Conservation (phyloP, 2,888 invertebrate species). For the Hyposoter dolosus region DNA sequence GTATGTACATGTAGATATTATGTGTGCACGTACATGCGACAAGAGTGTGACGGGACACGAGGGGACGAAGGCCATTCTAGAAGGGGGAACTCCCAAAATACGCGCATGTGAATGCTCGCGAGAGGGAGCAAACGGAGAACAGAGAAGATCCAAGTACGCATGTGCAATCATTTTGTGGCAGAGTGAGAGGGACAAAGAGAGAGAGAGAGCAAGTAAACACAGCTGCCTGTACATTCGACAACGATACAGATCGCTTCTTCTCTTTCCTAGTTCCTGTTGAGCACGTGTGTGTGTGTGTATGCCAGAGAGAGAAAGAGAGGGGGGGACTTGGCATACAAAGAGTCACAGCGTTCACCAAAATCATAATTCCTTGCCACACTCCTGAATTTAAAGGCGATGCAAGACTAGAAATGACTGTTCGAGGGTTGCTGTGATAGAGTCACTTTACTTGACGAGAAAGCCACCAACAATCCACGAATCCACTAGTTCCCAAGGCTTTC, state of each 20-base stretch:
- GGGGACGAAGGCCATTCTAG: slow-evolving; percentile 3
- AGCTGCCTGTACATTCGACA: slow-evolving; percentile 39
- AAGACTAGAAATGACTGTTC: slow-evolving; percentile 13
- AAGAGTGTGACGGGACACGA: slow-evolving; percentile 22
- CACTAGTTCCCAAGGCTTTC: background rate
- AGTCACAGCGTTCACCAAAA: slow-evolving; percentile 57
- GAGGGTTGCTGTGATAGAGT: slow-evolving; percentile 23
- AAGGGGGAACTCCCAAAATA: slow-evolving; percentile 61
- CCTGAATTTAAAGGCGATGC: slow-evolving; percentile 25
- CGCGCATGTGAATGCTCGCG: slow-evolving; percentile 65
- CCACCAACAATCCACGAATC: background rate
- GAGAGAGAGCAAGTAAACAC: slow-evolving; percentile 59
- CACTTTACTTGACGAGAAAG: slow-evolving; percentile 35
- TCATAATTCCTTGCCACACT: slow-evolving; percentile 43
- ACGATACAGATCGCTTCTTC: slow-evolving; percentile 9
- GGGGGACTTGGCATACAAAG: slow-evolving; percentile 48
- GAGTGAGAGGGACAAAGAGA: slow-evolving; percentile 38
- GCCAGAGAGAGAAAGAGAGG: background rate
- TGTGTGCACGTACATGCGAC: background rate
- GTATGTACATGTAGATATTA: background rate
- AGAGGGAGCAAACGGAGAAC: slow-evolving; percentile 54
- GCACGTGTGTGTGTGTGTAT: slow-evolving; percentile 2
- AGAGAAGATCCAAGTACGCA: slow-evolving; percentile 66
- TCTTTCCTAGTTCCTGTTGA: slow-evolving; percentile 24
- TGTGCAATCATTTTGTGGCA: slow-evolving; percentile 59